A percentile compares a stretch with the other conserved stretches of the same genome.
These are phyloP conservation scores for Chloroceryle aenea DNA, from an alignment of 2,113 vertebrate genomes.

Conservation along the genomic window DNA sequence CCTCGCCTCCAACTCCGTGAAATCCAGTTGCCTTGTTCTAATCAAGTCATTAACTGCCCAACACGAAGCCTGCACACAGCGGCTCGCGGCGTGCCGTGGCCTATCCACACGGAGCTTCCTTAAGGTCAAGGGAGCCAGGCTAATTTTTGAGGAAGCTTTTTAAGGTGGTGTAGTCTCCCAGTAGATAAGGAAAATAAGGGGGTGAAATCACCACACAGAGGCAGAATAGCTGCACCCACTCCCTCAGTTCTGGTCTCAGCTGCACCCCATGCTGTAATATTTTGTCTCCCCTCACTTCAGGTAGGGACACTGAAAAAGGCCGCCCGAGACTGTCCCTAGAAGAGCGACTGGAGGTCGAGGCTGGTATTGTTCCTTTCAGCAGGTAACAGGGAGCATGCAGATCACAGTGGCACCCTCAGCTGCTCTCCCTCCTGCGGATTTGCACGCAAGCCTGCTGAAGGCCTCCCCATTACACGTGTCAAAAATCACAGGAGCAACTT, in stretches of 20 bases:
- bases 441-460: neutral
- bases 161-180: neutral
- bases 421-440: neutral
- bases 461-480: neutral
- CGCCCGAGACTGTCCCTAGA: neutral
- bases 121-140: neutral
- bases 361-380: neutral
- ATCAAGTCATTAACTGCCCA: neutral
- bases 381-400: neutral
- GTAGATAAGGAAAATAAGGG: neutral
- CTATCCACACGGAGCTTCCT: neutral
- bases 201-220: neutral
- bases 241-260: neutral
- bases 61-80: neutral
- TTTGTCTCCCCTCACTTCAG: neutral
- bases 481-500: neutral
- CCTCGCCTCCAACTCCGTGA: neutral
- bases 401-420: neutral
- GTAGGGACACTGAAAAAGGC: neutral
- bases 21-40: neutral
- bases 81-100: neutral
- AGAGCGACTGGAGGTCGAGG: neutral
- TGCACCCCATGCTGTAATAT: neutral
- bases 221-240: neutral
- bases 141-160: neutral